phyloP scores from a whole-genome alignment of 2,113 vertebrate genomes.

The Indicator maculatus region DNA sequence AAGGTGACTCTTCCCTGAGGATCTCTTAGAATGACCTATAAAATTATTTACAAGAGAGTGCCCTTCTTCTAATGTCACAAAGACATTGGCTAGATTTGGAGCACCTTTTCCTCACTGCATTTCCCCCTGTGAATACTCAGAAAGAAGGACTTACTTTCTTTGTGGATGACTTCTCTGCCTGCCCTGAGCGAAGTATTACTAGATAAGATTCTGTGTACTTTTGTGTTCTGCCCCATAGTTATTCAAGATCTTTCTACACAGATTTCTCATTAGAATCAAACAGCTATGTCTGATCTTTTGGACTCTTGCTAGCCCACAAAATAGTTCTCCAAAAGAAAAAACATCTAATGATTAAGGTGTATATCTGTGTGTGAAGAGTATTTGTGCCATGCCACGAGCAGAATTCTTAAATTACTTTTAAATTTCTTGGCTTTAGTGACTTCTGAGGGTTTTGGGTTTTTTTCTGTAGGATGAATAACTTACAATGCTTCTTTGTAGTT shows the following conservation, averaged over 20 bases:
- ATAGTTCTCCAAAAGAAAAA: neutral
- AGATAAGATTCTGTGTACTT: neutral
- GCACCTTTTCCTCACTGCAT: neutral
- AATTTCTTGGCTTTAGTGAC: neutral
- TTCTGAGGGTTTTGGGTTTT: neutral
- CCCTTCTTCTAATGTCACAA: neutral
- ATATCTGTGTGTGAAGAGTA: fast-evolving
- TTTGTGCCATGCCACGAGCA: neutral
- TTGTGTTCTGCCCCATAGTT: neutral
- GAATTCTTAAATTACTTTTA: neutral
- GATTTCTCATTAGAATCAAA: neutral
- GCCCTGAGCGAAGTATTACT: neutral
- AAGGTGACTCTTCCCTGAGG: neutral
- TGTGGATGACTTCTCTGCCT: neutral
- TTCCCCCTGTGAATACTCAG: neutral
- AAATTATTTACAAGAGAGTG: neutral
- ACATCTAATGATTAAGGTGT: neutral
- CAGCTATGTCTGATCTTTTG: neutral
- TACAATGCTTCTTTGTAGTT: neutral
- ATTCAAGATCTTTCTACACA: neutral
- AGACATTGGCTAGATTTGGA: neutral
- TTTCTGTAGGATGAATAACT: neutral
- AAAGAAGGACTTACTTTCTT: neutral
- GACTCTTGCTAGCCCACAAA: neutral
- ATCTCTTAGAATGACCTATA: neutral